These are phyloP conservation scores for Apostichopus parvimensis DNA, from an alignment of 35 echinoderm and acorn worm species.

Conservation along the genomic window DNA sequence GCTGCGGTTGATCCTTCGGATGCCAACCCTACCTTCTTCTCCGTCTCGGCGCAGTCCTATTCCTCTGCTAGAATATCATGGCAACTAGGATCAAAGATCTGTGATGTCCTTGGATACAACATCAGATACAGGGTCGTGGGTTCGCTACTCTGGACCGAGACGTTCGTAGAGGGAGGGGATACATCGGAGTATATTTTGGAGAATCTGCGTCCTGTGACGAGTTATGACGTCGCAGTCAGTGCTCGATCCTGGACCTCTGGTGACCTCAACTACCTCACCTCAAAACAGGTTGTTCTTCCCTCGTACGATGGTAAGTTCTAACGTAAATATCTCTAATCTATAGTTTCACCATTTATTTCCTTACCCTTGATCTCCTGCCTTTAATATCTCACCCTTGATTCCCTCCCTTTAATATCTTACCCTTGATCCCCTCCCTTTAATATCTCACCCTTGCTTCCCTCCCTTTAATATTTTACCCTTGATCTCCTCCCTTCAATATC, in stretches of 20 bases:
- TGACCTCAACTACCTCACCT: not conserved
- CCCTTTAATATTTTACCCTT: too few relatives aligned
- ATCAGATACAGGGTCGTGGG: slow-evolving; percentile 8
- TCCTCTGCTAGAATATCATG: slow-evolving; percentile 44
- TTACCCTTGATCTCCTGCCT: too few relatives aligned
- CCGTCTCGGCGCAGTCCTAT: not conserved
- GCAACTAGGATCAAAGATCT: slow-evolving; percentile 36
- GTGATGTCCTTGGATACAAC: slow-evolving; percentile 72
- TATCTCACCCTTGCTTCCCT: too few relatives aligned
- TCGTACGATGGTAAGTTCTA: slow-evolving; percentile 26
- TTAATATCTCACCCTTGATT: too few relatives aligned
- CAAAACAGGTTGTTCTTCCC: not conserved
- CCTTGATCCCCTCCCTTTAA: too few relatives aligned
- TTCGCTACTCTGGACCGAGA: not conserved
- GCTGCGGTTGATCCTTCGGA: slow-evolving; percentile 32
- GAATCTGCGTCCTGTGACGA: slow-evolving; percentile 17
- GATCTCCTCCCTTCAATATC: too few relatives aligned
- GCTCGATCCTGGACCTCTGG: slow-evolving; percentile 43
- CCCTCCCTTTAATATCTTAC: too few relatives aligned
- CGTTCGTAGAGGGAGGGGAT: slow-evolving; percentile 2
- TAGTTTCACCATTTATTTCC: too few relatives aligned
- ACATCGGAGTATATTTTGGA: slow-evolving; percentile 22
- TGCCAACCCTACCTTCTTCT: slow-evolving; percentile 38
- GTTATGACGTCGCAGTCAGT: slow-evolving; percentile 23
- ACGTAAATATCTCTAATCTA: too few relatives aligned